Base-by-base conservation (phyloP, 2,113 vertebrate species). In the Eretmodus cyanostictus region DNA sequence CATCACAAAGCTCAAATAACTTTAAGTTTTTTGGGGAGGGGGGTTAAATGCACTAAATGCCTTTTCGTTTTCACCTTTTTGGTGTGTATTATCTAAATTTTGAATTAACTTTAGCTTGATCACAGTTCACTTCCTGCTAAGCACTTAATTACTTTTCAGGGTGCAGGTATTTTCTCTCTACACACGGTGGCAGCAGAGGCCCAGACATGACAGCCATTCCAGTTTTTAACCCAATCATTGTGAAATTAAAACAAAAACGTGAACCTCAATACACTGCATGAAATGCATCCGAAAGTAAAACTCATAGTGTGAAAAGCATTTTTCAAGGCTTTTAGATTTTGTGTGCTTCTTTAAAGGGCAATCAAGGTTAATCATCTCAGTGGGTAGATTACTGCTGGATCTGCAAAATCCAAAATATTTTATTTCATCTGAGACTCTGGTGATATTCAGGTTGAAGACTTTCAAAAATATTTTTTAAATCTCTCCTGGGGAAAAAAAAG, bases 121-220 rank as follows among this genome's bases (percentile, higher is more conserved):
- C 5, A 73, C 22, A 11, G 0, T 47, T 47, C 68, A 73, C 22
- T 1, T 29, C 22, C 68, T 73, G 6, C 14, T 47, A 27, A 47
- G 14, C 14, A 3, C 68, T 17, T 9, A 73, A 16, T 27, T 17
- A 73, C 22, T 27, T 17, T 47, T 76, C 14, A 31, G 9, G 24
- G 24, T 76, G 16, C 24, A 49, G 6, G 42, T 76, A 4, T 31
- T 78, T 78, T 49, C 11, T 10, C 16, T 31, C 16, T 78, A 78
- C 71, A 78, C 27, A 78, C 3, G 71, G 71, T 49, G 71, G 71
- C 42, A 78, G 42, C 27, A 78, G 71, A 78, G 71, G 16, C 71
- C 71, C 45, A 76, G 42, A 19, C 6, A 76, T 49, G 42, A 19
- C 24, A 29, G 16, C 14, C 24, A 3, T 47, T 76, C 24, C 40